Percentiles rank a stretch among this genome's conserved stretches.
Evolutionary conservation across 1,140 invertebrate genomes (phyloP).

Genomic region (Pissodes strobi): DNA sequence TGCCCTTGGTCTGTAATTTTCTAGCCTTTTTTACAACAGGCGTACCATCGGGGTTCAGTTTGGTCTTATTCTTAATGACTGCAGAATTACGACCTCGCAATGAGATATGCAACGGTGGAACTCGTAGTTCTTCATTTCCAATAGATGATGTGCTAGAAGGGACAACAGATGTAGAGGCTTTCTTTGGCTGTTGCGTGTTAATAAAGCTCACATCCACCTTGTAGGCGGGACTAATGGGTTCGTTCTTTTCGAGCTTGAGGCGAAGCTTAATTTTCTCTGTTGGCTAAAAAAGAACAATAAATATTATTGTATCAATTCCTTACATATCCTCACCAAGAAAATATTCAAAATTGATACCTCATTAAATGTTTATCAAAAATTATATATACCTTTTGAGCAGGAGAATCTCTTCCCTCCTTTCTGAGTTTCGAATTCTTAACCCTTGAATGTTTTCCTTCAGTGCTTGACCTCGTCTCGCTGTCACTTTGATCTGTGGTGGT

Average conservation of each 20-base stretch:
- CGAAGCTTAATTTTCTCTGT: slow-evolving; percentile 83
- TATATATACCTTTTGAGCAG: slow-evolving; percentile 43
- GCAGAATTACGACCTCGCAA: slow-evolving; percentile 82
- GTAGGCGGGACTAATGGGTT: slow-evolving; percentile 75
- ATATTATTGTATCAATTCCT: too few relatives aligned
- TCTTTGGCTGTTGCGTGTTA: slow-evolving; percentile 60
- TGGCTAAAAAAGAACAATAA: slow-evolving; percentile 42
- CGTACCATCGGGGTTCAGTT: slow-evolving; percentile 47
- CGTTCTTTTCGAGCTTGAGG: slow-evolving; percentile 80
- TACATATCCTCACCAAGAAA: too few relatives aligned
- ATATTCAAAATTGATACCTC: too few relatives aligned
- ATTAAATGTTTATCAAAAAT: not conserved
- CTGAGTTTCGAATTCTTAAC: slow-evolving; percentile 37
- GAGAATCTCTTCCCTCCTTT: slow-evolving; percentile 47
- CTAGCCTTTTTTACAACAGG: slow-evolving; percentile 45
- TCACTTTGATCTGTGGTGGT: slow-evolving; percentile 64
- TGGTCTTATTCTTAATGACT: slow-evolving; percentile 77
- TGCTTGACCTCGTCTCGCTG: slow-evolving; percentile 63
- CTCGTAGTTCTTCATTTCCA: slow-evolving; percentile 70
- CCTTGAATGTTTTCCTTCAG: slow-evolving; percentile 52
- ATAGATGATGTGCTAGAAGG: slow-evolving; percentile 42
- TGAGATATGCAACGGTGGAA: slow-evolving; percentile 88
- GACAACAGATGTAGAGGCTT: slow-evolving; percentile 55
- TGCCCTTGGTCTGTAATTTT: slow-evolving; percentile 58
- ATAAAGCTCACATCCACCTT: slow-evolving; percentile 80